These are phyloP conservation scores for Priocnemis perturbator DNA, from an alignment of 2,888 invertebrate genomes.

Conservation along the genomic window DNA sequence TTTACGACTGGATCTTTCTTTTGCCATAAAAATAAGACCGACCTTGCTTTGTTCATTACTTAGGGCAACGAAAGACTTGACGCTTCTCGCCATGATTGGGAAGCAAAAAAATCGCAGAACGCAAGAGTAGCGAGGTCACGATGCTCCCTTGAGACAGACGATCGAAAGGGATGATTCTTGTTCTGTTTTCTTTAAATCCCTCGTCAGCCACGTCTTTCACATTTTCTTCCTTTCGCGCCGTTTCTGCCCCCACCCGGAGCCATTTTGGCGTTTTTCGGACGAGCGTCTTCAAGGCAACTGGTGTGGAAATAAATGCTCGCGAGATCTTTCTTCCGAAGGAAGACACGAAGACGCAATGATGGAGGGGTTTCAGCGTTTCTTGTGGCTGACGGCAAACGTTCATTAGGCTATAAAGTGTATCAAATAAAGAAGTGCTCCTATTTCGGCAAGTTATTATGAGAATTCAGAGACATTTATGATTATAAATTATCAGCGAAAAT, in stretches of 20 bases:
- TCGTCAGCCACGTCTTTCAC: constrained; percentile 15
- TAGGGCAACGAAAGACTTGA: not conserved
- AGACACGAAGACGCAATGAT: not conserved
- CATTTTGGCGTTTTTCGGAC: constrained; percentile 22
- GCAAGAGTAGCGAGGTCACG: not conserved
- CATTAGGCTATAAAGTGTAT: not conserved
- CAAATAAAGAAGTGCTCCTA: too few species aligned
- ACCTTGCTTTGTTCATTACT: not conserved
- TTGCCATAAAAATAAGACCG: not conserved
- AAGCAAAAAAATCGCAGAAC: not conserved
- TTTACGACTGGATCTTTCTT: not conserved
- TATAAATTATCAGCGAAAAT: too few species aligned
- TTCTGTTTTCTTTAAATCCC: constrained; percentile 14
- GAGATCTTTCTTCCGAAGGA: not conserved
- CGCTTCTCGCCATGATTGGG: too few species aligned
- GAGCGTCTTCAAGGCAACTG: not conserved
- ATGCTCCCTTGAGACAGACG: not conserved
- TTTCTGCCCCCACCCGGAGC: not conserved
- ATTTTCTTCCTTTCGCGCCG: not conserved
- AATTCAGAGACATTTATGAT: too few species aligned
- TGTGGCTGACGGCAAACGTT: not conserved
- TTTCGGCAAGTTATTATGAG: too few species aligned
- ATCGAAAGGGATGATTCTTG: constrained; percentile 1
- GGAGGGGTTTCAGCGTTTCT: not conserved
- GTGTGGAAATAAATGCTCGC: constrained; percentile 15